Base-by-base conservation (phyloP, 2,888 invertebrate species). In the Apamea anceps region DNA sequence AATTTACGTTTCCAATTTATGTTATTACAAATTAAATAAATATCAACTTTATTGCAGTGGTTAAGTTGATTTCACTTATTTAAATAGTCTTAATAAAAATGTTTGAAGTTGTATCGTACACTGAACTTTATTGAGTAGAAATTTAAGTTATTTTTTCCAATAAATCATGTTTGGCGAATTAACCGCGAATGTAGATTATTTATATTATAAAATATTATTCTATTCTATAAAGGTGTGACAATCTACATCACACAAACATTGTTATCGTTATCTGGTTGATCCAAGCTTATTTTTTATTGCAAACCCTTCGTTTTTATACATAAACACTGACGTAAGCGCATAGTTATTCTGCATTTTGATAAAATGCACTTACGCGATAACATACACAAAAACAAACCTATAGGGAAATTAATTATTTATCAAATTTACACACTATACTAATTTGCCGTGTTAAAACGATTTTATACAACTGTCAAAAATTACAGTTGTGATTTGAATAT, bases 271-370 rank as follows among this genome's bases (percentile, higher is more conserved):
- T 74, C 80, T 42, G 13, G 7, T 67, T 62, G 48, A 8, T 42
- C 13, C 15, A 18, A 51, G 48, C 28, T 57, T 57, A 57, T 37
- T 57, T 72, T 78, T 57, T 48, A 60, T 51, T 12, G 66, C 13
- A 73, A 80, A 79, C 37, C 72, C 28, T 42, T 67, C 15, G 60
- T 51, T 32, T 57, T 72, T 72, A 66, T 72, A 66, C 45, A n/a
- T 48, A 65, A 37, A 79, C 13, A 45, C 18, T 71, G 15, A 78
- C 63, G n/a, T 37, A 18, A 65, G 28, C 4, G 25, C 13, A 32
- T 45, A 65, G 45, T 32, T 78, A 78, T n/a, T 54, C 62, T 1
- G 28, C 71, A 71, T 71, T 70, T 15, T 51, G 51, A 77, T 51
- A 15, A 21, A 45, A 37, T 62, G 18, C 10, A 37, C 25, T 13